Base-by-base conservation (phyloP, 2,888 invertebrate genomes). In the Deilephila porcellus region DNA sequence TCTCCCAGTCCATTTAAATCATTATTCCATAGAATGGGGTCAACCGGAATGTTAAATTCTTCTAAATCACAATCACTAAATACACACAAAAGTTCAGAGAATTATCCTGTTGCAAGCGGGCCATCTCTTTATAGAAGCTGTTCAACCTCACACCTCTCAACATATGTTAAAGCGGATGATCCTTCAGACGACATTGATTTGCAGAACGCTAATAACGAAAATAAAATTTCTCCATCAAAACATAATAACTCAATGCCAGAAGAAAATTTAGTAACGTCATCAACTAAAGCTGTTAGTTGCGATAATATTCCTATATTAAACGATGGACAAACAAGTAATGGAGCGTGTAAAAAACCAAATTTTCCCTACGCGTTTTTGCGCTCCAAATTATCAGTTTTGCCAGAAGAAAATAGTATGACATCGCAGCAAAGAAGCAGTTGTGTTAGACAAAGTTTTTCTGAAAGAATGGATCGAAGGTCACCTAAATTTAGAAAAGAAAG, bases 311-410 rank as follows among this genome's bases (percentile, higher is more conserved):
- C 96, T 74, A 96, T 95, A 83, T 91, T 96, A 78, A 85, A 86
- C 72, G 96, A 96, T 77, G 91, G 90, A 53, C 93, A 90, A 86
- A 85, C 88, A 56, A 93, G 88, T 76, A 95, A 95, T 77, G 87
- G 91, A 71, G 91, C 94, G 71, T 90, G 92, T 78, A 96, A 96
- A 80, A 96, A 96, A 77, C 96, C 96, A 1, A 96, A 96, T 81
- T 97, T 97, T 81, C 97, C 97, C 0, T 97, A 97, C 84, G 97
- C 97, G 4, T 97, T 97, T 85, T 91, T 97, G 37, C 95, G 97
- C 75, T 97, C 97, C 0, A 96, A 97, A 79, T 90, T 97, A 67
- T 97, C 97, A 14, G 97, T 97, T 64, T 90, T 97, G 77, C 97
- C 97, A 1, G 97, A 97, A 90, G 97, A 97, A 89, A 96, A 96